These are phyloP conservation scores for Bombylius discolor DNA, from an alignment of 2,888 invertebrate species.

Conservation along the genomic window DNA sequence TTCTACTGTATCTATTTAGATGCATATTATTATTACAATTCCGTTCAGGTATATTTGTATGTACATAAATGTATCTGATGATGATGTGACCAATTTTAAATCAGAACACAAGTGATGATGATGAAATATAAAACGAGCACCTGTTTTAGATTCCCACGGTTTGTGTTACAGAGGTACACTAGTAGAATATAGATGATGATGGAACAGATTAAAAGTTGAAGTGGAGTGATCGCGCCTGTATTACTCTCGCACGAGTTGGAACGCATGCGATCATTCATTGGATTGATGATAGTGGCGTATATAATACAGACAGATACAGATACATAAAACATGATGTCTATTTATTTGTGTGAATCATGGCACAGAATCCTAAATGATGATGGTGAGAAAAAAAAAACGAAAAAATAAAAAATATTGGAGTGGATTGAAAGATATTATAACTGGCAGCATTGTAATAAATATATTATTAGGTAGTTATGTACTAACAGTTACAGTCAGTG, in stretches of 20 bases:
- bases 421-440: no score
- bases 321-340: no score
- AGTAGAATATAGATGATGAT: no score
- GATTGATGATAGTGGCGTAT: not conserved
- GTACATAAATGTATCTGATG: not conserved
- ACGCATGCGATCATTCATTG: slow-evolving; percentile 15
- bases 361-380: no score
- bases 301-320: no score
- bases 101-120: not conserved
- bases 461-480: no score
- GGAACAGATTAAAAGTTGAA: slow-evolving; percentile 1
- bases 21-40: not conserved
- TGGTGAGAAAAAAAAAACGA: no score
- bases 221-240: slow-evolving; percentile 15
- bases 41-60: not conserved
- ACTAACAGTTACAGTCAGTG: no score
- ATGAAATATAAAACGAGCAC: slow-evolving; percentile 9
- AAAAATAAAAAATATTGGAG: no score
- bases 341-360: no score
- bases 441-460: no score
- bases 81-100: not conserved
- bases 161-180: not conserved
- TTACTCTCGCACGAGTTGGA: slow-evolving; percentile 19
- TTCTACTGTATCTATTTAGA: no score
- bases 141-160: slow-evolving; percentile 17